Percentiles rank a stretch among this genome's conserved stretches.
Evolutionary conservation across 2,113 vertebrate genomes (phyloP).

Genomic region (Perognathus longimembris): DNA sequence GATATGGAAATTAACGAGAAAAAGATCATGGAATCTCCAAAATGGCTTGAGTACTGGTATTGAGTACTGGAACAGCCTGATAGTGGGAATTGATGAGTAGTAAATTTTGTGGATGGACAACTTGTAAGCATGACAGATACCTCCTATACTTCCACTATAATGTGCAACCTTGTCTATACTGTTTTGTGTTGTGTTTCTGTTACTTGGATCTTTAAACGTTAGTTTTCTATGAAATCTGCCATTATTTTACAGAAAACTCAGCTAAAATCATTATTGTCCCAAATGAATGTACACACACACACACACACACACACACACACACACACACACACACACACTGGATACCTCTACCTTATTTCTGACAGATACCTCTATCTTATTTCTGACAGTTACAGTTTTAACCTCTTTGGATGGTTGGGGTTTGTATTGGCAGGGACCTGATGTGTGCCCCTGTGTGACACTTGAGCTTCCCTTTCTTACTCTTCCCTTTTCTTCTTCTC

Average conservation of each 20-base stretch:
- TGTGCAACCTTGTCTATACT: constrained; percentile 2
- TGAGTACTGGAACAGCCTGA: background rate
- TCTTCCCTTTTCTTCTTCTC: background rate
- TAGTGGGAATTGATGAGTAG: background rate
- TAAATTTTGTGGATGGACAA: background rate
- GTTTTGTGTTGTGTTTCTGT: constrained; percentile 16
- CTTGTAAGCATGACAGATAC: background rate
- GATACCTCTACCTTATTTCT: constrained; percentile 51
- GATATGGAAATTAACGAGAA: background rate
- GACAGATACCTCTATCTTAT: constrained; percentile 34
- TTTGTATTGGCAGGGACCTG: constrained; percentile 30
- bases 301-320: too few relatives aligned
- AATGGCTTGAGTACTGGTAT: background rate
- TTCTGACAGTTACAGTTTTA: constrained; percentile 29
- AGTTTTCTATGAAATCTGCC: constrained; percentile 26
- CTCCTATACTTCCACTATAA: background rate
- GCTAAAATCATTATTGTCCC: too few relatives aligned
- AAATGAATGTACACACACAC: too few relatives aligned
- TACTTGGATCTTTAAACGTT: constrained; percentile 29
- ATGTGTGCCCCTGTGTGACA: background rate
- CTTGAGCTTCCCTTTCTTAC: background rate
- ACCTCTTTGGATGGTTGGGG: constrained; percentile 7
- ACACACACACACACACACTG: background rate
- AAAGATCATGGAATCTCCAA: background rate
- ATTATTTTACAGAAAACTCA: constrained; percentile 35